These are phyloP conservation scores for Rhorus exstirpatorius DNA, from an alignment of 2,888 invertebrate species.

Conservation along the genomic window DNA sequence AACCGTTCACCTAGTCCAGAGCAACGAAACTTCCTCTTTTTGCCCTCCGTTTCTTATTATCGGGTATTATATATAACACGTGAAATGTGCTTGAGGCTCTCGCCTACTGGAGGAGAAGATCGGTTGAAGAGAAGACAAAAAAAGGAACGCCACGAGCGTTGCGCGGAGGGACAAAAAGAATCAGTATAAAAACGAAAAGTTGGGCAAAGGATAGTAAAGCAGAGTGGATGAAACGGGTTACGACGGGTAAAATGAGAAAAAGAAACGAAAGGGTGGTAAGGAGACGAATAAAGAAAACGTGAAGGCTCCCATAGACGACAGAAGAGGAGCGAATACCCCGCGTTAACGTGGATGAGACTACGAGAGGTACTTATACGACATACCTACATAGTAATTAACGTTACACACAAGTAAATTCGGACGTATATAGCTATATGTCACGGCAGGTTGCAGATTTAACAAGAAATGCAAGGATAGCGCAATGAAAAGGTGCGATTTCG, in stretches of 20 bases:
- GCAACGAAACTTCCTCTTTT: background rate
- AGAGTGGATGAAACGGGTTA: constrained; percentile 10
- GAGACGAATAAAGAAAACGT: constrained; percentile 9
- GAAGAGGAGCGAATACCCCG: background rate
- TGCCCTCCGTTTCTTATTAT: constrained; percentile 1
- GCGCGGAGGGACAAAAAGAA: background rate
- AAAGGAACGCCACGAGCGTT: too few relatives aligned
- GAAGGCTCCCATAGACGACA: background rate
- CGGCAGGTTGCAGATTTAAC: constrained; percentile 1
- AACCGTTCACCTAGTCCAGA: too few relatives aligned
- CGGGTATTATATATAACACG: background rate
- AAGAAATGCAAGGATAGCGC: constrained; percentile 13
- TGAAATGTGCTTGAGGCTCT: background rate
- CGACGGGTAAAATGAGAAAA: background rate
- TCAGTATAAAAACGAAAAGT: background rate
- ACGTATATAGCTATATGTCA: background rate
- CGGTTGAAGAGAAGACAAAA: background rate
- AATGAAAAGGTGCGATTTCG: constrained; percentile 17
- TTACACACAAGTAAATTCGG: background rate
- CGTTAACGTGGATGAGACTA: constrained; percentile 15
- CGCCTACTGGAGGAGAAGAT: background rate
- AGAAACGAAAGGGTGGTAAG: background rate
- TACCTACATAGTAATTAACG: constrained; percentile 3
- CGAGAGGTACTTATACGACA: background rate
- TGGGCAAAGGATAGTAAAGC: constrained; percentile 29